phyloP scores from a whole-genome alignment of 2,113 vertebrate genomes.

The Oncorhynchus mykiss region DNA sequence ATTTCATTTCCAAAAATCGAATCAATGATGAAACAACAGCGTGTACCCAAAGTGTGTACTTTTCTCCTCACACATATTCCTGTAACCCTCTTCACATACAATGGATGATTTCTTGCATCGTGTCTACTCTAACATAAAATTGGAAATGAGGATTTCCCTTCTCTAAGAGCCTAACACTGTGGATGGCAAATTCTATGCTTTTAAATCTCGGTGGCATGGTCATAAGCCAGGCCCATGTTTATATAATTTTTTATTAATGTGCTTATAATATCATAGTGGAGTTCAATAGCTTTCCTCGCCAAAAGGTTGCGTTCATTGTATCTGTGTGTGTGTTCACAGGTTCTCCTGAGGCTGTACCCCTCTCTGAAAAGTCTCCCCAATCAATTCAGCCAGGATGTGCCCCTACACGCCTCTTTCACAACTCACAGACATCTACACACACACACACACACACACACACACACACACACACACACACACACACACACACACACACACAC shows the following conservation, averaged over 20 bases:
- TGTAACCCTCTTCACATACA: no score
- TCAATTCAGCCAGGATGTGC: conserved; percentile 38
- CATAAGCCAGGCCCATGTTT: not conserved
- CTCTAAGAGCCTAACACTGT: not conserved
- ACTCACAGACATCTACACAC: conserved; percentile 29
- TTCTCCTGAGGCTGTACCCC: conserved; percentile 26
- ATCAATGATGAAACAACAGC: not conserved
- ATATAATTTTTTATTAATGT: not conserved
- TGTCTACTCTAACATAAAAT: no score
- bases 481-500: conserved; percentile 20
- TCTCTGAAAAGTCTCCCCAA: conserved; percentile 30
- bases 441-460: conserved; percentile 25
- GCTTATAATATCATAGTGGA: not conserved
- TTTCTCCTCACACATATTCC: no score
- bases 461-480: conserved; percentile 9
- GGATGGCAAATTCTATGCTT: not conserved
- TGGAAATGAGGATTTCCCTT: no score
- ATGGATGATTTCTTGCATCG: no score
- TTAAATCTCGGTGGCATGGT: not conserved
- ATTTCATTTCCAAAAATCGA: not conserved
- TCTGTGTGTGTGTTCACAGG: conserved; percentile 20
- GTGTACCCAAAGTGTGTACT: not conserved
- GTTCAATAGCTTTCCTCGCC: not conserved
- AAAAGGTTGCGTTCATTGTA: not conserved
- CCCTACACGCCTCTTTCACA: conserved; percentile 46